Base-by-base conservation (phyloP, 2,888 invertebrate species). In the Odontomyia ornata region DNA sequence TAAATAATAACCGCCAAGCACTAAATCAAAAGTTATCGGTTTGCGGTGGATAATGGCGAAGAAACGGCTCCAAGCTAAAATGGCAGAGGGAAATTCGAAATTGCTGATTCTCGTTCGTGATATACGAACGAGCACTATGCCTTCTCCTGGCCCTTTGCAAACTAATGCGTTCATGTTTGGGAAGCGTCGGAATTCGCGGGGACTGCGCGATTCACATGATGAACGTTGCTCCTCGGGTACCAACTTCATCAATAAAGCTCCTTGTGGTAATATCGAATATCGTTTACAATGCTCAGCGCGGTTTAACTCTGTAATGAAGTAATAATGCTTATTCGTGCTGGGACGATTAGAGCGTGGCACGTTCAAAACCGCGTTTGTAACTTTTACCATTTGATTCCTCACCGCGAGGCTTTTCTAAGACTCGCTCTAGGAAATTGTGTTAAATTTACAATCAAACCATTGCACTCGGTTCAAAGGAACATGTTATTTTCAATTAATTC, bases 11-110 rank as follows among this genome's bases (percentile, higher is more conserved):
- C 85, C 85, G 85, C 84, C 84, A 83, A 85, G 85, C 83, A 84
- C 85, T 86, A 86, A 86, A 86, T 86, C 86, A 86, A 86, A 86
- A 86, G 60, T 86, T 85, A 86, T 86, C 85, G 83, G 84, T 84
- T 85, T 80, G 81, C 80, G 82, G 82, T 18, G 64, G 64, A 27
- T 75, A 60, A 75, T 75, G 75, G 73, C 60, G 73, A 57, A 73
- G 73, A 21, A 69, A 69, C 46, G n/a, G 47, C 69, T 27, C 27
- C 46, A 25, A 47, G 73, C 57, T 36, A 73, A 73, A 73, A 57
- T 57, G 73, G 57, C 30, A 72, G 52, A 72, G 57, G 56, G 18
- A 72, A 72, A 72, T 72, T 56, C 57, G 28, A 56, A 72, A 69
- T 25, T 69, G 69, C 69, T 46, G 69, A 69, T 69, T 69, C 46